Base-by-base conservation (phyloP, 1,140 invertebrate genomes). In the Papilio xuthus region DNA sequence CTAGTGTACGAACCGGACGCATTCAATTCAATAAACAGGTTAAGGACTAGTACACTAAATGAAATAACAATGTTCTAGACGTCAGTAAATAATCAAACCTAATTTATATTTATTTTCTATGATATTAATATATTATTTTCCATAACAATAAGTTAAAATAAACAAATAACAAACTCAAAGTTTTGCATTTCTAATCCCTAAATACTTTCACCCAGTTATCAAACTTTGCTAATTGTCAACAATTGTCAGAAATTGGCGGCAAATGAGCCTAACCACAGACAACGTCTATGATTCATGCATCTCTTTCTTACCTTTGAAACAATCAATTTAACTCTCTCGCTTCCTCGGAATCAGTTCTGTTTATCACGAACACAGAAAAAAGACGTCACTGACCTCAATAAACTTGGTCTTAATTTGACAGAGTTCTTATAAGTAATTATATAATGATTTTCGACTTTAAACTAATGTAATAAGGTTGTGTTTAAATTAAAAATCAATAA, bases 351-450 rank as follows among this genome's bases (percentile, higher is more conserved):
- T 89, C 85, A 84, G 82, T 84, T 86, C 78, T 67, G 70, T 82
- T 84, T 87, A 84, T 88, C 79, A 82, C 79, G 80, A 82, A 82
- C 83, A 83, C 85, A 86, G 80, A 89, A 90, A 90, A 91, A 91
- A 89, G 86, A 90, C 89, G 91, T 92, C 91, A 91, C 84, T 93
- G 91, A 93, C 91, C 91, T 90, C 89, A 90, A 90, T 90, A 88
- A 77, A 71, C 72, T 71, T 71, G 63, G 53, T 67, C 69, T 79
- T 82, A 87, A 60, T 83, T 80, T 74, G 84, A 88, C 84, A 84
- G 80, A 82, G 85, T 88, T 78, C 80, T 76, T 81, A 80, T 74
- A 23, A 4, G 7, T 23, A 80, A 26, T 41, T 23, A 53, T 67
- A 15, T 8, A 73, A 47, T 69, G 13, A 81, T 81, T 70, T 78